Evolutionary conservation across 2,888 invertebrate genomes (phyloP).

Genomic region (Kuschelorhynchus macadamiae): DNA sequence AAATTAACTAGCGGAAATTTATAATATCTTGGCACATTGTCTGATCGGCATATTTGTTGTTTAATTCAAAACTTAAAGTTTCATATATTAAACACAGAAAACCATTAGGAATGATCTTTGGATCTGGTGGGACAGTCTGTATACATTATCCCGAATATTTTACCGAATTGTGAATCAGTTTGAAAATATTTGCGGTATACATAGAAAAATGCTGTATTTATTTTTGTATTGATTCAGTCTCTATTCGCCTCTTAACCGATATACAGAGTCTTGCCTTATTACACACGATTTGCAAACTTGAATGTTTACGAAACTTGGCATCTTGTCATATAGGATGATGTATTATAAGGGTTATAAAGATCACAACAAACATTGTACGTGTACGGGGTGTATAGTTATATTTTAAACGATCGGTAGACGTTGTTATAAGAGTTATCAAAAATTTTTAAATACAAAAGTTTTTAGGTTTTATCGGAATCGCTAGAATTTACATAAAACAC

Average conservation of each 20-base stretch:
- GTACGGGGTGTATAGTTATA: no score
- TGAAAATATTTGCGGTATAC: constrained; percentile 32
- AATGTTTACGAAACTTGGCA: no score
- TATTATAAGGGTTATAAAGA: no score
- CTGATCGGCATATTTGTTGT: constrained; percentile 26
- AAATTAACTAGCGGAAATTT: constrained; percentile 32
- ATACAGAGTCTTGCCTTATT: no score
- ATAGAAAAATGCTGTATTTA: constrained; percentile 21
- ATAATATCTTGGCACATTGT: constrained; percentile 30
- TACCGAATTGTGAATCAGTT: constrained; percentile 37
- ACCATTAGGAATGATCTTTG: constrained; percentile 27
- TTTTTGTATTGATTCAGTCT: constrained; percentile 26
- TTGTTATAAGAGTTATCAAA: no score
- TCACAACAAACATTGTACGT: no score
- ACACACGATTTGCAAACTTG: no score
- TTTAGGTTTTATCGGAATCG: no score
- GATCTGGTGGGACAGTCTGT: constrained; percentile 34
- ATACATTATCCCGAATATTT: constrained; percentile 40
- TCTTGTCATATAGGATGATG: no score
- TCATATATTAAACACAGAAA: constrained; percentile 32
- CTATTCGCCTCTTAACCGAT: constrained; percentile 3
- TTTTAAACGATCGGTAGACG: no score
- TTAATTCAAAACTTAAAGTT: constrained; percentile 26
- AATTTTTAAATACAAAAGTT: no score
- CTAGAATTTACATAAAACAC: no score